phyloP scores from a whole-genome alignment of 2,888 invertebrate genomes.

The Zeuzera pyrina region DNA sequence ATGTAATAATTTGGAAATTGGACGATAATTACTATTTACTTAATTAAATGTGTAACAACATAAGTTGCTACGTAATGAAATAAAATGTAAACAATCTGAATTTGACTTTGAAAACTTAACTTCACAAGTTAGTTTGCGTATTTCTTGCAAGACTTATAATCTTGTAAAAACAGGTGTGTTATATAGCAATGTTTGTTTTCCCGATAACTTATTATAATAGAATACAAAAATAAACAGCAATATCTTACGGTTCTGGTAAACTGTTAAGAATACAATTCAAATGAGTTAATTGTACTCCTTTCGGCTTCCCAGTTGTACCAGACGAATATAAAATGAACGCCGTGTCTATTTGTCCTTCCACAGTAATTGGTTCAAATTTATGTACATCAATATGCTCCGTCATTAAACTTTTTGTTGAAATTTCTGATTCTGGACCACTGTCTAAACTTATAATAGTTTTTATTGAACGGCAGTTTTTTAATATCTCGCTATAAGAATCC shows the following conservation, averaged over 20 bases:
- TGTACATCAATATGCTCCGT: slow-evolving; percentile 26
- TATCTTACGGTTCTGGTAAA: slow-evolving; percentile 40
- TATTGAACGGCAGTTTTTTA: slow-evolving; percentile 33
- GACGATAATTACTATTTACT: too few relatives aligned
- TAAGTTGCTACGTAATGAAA: too few relatives aligned
- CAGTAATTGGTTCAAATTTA: slow-evolving; percentile 47
- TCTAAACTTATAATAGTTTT: slow-evolving; percentile 34
- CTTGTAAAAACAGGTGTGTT: too few relatives aligned
- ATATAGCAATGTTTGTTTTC: too few relatives aligned
- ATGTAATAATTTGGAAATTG: too few relatives aligned
- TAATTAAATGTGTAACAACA: too few relatives aligned
- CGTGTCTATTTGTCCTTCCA: slow-evolving; percentile 49
- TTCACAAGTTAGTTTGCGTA: too few relatives aligned
- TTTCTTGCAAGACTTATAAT: too few relatives aligned
- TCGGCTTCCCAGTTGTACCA: slow-evolving; percentile 79
- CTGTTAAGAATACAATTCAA: slow-evolving; percentile 61
- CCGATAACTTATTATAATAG: background rate
- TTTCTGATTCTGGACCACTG: slow-evolving; percentile 15
- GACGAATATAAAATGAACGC: slow-evolving; percentile 76
- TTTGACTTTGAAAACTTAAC: too few relatives aligned
- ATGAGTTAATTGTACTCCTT: slow-evolving; percentile 77
- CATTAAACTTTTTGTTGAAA: slow-evolving; percentile 28
- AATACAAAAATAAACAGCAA: slow-evolving; percentile 1
- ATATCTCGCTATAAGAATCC: slow-evolving; percentile 37
- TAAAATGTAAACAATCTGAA: too few relatives aligned